Evolutionary conservation across 2,888 invertebrate species (phyloP), one percentile per base, ranked within the genome.

Genomic region (Mystacides longicornis): DNA sequence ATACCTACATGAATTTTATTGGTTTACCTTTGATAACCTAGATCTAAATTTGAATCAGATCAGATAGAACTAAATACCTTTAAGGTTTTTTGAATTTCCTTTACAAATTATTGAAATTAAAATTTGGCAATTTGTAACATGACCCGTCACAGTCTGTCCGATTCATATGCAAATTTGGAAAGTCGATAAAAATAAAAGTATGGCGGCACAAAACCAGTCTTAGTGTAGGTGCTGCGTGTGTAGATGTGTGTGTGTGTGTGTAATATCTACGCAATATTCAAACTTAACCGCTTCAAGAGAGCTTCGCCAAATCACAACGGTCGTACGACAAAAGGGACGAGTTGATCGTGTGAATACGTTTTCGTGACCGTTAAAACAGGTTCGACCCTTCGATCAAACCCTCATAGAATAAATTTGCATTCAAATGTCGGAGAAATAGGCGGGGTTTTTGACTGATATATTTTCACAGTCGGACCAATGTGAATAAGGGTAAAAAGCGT

Each of bases 371-470:
- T 37, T 37, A 14, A 4, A 37, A 37, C 37, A 7, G 14, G 37
- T 37, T 37, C 16, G 14, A 4, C 37, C 37, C 37, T 37, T n/a
- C 16, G 3, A 16, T n/a, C 37, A 16, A 37, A 37, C 37, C n/a
- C n/a, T 37, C 16, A 16, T 7, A 37, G 14, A 37, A 37, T n/a
- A 37, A 37, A 14, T 37, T 37, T 27, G 11, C 37, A 7, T 4
- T 37, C 16, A 37, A 14, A 37, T 7, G 37, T 37, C n/a, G 7
- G 58, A 50, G 16, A 37, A 56, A 56, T 55, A 57, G 61, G 61
- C 61, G 61, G 61, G 59, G 61, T 61, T 61, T 61, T 61, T 61
- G 59, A 58, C 47, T 51, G 55, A 59, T 59, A 60, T 59, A 59
- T 60, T 60, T 55, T 57, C 57, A 57, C 59, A 53, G 37, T 37